Evolutionary conservation across 2,113 vertebrate genomes (phyloP).

Genomic region (Ptychochromis oligacanthus): DNA sequence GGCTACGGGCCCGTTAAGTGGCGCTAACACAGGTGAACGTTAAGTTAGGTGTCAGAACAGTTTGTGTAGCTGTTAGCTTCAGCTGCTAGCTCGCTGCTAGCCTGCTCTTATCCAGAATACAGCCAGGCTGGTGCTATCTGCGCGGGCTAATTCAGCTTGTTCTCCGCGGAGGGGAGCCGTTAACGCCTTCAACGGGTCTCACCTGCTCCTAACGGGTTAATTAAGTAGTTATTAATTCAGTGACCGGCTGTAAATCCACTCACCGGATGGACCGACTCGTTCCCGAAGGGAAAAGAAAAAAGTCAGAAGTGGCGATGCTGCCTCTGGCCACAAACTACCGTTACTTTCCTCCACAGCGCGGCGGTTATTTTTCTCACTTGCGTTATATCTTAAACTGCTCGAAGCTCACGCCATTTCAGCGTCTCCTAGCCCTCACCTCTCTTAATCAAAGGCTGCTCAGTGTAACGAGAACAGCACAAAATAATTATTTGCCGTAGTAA

Average conservation of each 20-base stretch:
- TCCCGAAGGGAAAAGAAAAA: constrained; percentile 24
- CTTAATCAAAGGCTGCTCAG: not conserved
- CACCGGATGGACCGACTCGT: constrained; percentile 52
- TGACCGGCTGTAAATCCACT: not conserved
- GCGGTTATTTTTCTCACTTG: too few relatives aligned
- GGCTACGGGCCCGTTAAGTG: not conserved
- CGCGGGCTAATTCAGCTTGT: not conserved
- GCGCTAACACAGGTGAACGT: not conserved
- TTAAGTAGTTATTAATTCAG: not conserved
- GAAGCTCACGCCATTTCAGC: too few relatives aligned
- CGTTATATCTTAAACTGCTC: fast-evolving
- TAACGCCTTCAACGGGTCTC: not conserved
- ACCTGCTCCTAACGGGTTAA: not conserved
- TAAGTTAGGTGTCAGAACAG: not conserved
- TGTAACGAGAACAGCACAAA: not conserved
- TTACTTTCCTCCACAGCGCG: not conserved
- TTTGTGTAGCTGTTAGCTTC: constrained; percentile 50
- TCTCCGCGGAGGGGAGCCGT: not conserved
- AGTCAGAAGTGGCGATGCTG: constrained; percentile 48
- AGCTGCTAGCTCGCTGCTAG: constrained; percentile 33
- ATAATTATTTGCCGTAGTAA: not conserved
- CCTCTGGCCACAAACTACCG: constrained; percentile 24
- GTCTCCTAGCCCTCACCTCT: too few relatives aligned
- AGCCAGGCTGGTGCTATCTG: not conserved
- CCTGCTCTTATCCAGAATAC: not conserved